Conservation (phyloP, 1,140 invertebrate genomes). For the Drosophila fuyamai region DNA sequence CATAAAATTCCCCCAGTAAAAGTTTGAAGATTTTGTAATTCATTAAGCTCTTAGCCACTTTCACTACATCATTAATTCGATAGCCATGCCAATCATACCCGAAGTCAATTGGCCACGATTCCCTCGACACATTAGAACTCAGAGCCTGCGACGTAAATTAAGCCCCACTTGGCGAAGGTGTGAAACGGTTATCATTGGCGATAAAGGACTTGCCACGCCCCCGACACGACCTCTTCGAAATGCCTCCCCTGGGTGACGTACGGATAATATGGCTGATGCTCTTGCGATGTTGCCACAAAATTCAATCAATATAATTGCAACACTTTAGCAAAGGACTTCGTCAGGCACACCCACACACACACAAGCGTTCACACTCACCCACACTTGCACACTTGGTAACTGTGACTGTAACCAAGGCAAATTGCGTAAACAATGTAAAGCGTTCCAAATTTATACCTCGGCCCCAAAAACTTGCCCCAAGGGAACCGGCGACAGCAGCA, state of each 20-base stretch:
- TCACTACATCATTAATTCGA: constrained; percentile 5
- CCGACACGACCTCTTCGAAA: constrained; percentile 22
- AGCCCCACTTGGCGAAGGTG: constrained; percentile 37
- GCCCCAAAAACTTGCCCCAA: constrained; percentile 57
- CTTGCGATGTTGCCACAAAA: constrained; percentile 53
- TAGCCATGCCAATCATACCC: constrained; percentile 1
- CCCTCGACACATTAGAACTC: not conserved
- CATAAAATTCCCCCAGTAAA: too few species aligned
- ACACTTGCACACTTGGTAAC: constrained; percentile 4
- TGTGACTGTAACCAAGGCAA: constrained; percentile 66
- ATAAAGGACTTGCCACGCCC: constrained; percentile 29
- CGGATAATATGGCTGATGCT: constrained; percentile 32
- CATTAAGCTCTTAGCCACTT: not conserved
- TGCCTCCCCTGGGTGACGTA: constrained; percentile 40
- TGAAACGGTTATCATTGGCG: constrained; percentile 30
- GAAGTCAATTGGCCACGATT: constrained; percentile 6
- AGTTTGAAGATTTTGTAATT: too few species aligned
- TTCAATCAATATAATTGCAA: constrained; percentile 82
- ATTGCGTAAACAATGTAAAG: constrained; percentile 79
- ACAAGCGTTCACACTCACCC: not conserved
- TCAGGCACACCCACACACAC: constrained; percentile 13
- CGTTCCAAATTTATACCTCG: constrained; percentile 74
- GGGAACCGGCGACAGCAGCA: constrained; percentile 49
- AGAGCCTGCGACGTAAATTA: constrained; percentile 13
- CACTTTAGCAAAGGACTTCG: constrained; percentile 71